A percentile compares a stretch with the other conserved stretches of the same genome.
Conservation (phyloP, 2,797 vertebrate genomes). For the Loris lydekkerianus region DNA sequence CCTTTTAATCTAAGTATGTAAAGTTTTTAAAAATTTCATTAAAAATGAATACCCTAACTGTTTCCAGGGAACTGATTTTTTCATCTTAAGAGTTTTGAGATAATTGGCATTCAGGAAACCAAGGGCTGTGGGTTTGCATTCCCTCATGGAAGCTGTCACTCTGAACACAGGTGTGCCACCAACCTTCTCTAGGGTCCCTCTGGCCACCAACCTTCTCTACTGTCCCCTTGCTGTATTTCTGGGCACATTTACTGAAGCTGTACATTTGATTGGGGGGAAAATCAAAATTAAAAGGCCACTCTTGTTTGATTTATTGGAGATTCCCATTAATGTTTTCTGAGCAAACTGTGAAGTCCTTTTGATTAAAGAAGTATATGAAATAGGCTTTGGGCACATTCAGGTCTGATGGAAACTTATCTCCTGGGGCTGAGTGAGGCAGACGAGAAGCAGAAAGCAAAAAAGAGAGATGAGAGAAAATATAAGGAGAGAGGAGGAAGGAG, state of each 20-base stretch:
- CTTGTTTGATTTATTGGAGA: constrained; percentile 52
- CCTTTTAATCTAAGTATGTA: constrained; percentile 59
- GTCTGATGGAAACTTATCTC: constrained; percentile 73
- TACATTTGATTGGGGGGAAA: constrained; percentile 28
- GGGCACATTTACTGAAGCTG: neutral
- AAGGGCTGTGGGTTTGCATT: neutral
- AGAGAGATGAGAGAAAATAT: neutral
- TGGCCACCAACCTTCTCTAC: neutral
- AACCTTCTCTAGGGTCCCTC: neutral
- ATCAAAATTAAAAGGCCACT: constrained; percentile 71
- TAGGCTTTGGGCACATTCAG: constrained; percentile 22
- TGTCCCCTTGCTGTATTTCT: neutral
- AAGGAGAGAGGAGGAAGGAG: neutral
- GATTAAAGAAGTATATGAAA: constrained; percentile 36
- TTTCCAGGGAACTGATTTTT: constrained; percentile 61
- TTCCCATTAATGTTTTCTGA: constrained; percentile 49
- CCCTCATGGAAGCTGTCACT: neutral
- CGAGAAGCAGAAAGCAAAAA: neutral
- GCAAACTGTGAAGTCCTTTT: neutral
- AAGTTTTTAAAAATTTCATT: constrained; percentile 64
- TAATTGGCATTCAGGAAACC: constrained; percentile 64
- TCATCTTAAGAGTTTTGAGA: constrained; percentile 56
- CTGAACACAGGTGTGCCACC: neutral
- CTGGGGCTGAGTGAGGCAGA: neutral
- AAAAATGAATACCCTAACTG: constrained; percentile 49